Base-by-base conservation (phyloP, 2,888 invertebrate genomes). In the Phasia obesa region DNA sequence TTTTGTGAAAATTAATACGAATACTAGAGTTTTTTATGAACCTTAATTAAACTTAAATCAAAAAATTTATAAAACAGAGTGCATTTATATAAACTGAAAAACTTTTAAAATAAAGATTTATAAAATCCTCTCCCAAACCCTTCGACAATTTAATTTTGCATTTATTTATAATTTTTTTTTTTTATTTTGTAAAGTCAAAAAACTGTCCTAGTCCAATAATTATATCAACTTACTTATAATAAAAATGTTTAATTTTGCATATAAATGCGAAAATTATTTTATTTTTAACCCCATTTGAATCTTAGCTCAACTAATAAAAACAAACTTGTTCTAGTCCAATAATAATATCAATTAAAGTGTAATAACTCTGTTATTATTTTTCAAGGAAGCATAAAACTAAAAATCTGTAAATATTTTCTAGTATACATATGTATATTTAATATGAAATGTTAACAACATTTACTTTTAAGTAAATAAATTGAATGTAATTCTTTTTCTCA, bases 401-500 rank as follows among this genome's bases (percentile, higher is more conserved):
- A 60, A 27, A 13, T 7, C 3, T 83, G 83, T 83, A 83, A 49
- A 83, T 83, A 83, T 31, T 83, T 71, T 83, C 49, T 71, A 47
- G 60, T 15, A 31, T 79, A 65, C 70, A 70, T 60, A 62, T n/a
- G n/a, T n/a, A 35, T 35, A 35, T 35, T 35, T 35, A 35, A 35
- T 35, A 35, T 35, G 9, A 81, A 75, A 75, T 83, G 83, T 83
- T 83, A 83, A 83, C 83, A 79, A 25, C 60, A 69, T 71, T 55
- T 59, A 62, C 49, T 79, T 71, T n/a, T 79, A 83, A 79, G 83
- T 76, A 76, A 83, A 71, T 44, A 70, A 47, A 60, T 71, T 83
- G 75, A 83, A 83, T 83, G 79, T 83, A 83, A 83, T 79, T 76
- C 73, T 79, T 65, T 83, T 83, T 75, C 83, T 83, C 79, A 83